Evolutionary conservation across 2,888 invertebrate genomes (phyloP).

Genomic region (Epinotia ramella): DNA sequence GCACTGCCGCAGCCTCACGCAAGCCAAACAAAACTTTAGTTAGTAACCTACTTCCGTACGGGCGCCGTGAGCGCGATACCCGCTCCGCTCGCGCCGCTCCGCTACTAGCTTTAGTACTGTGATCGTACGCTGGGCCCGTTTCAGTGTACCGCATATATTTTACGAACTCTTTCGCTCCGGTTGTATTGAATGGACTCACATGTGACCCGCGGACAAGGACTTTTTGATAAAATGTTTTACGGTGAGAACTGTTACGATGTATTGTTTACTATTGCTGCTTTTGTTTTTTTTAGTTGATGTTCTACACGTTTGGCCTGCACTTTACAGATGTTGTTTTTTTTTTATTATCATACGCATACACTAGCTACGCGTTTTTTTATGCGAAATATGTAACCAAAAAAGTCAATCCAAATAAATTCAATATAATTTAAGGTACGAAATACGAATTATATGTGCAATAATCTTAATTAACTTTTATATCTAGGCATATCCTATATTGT

Average conservation of each 20-base stretch:
- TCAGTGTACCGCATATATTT: conserved; percentile 74
- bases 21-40: conserved; percentile 86
- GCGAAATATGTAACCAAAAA: background rate
- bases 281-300: conserved; percentile 57
- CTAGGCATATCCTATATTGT: no score
- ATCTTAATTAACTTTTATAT: background rate
- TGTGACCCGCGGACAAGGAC: conserved; percentile 69
- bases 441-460: background rate
- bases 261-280: conserved; percentile 66
- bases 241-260: conserved; percentile 77
- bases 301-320: conserved; percentile 76
- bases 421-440: conserved; percentile 45
- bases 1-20: conserved; percentile 84
- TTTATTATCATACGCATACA: conserved; percentile 68
- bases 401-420: conserved; percentile 6
- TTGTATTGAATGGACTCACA: conserved; percentile 76
- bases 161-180: conserved; percentile 63
- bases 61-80: conserved; percentile 76
- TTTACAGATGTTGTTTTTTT: conserved; percentile 63
- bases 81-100: conserved; percentile 61
- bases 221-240: conserved; percentile 81
- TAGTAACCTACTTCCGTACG: conserved; percentile 85
- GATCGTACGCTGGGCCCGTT: conserved; percentile 66
- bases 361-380: conserved; percentile 56
- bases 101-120: conserved; percentile 49